Conservation (phyloP, 2,888 invertebrate genomes). For the Empis livida region DNA sequence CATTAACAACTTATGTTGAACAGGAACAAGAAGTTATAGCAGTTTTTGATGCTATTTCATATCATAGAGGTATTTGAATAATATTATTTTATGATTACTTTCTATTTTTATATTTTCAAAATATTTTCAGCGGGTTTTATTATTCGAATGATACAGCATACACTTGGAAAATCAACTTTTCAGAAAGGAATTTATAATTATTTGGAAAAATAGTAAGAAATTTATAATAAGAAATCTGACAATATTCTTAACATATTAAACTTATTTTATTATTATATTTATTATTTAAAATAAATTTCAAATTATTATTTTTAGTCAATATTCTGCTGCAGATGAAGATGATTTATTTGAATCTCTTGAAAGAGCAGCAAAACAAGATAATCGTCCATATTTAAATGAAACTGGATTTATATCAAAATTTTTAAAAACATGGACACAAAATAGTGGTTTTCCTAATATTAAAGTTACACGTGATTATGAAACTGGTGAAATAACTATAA, state of each 20-base stretch:
- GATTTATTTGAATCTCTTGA: slow-evolving; percentile 27
- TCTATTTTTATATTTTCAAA: too few relatives aligned
- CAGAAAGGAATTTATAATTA: slow-evolving; percentile 1
- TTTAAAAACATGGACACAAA: slow-evolving; percentile 49
- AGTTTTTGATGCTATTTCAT: slow-evolving; percentile 48
- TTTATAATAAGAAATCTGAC: too few relatives aligned
- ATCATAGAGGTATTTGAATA: slow-evolving; percentile 42
- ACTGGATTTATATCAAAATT: slow-evolving; percentile 32
- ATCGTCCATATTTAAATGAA: neutral
- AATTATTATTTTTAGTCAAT: slow-evolving; percentile 22
- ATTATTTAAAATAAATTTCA: slow-evolving; percentile 25
- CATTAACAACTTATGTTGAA: slow-evolving; percentile 29
- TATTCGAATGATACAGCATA: slow-evolving; percentile 55
- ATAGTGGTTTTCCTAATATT: slow-evolving; percentile 47
- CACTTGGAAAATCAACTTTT: slow-evolving; percentile 25
- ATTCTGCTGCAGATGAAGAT: slow-evolving; percentile 26
- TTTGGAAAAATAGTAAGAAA: slow-evolving; percentile 5
- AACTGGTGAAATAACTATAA: slow-evolving; percentile 38
- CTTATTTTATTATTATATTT: too few relatives aligned
- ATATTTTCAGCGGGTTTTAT: slow-evolving; percentile 42
- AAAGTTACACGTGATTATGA: slow-evolving; percentile 39
- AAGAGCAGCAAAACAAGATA: slow-evolving; percentile 19
- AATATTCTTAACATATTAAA: too few relatives aligned
- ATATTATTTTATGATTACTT: too few relatives aligned
- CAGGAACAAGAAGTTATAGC: slow-evolving; percentile 22